Conservation (phyloP, 2,797 vertebrate genomes). For the Decapterus maruadsi region DNA sequence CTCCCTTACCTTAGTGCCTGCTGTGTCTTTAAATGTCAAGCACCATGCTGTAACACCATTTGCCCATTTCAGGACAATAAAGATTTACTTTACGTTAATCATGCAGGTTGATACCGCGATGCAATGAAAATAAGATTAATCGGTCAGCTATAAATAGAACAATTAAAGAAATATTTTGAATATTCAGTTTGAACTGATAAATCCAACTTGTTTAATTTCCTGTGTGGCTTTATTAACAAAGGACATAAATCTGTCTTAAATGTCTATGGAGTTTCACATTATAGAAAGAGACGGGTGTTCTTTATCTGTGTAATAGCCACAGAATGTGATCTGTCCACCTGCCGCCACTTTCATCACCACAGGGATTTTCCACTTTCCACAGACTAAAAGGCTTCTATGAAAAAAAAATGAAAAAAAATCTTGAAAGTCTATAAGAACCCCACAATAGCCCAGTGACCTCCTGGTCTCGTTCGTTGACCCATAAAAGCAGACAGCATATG, state of each 20-base stretch:
- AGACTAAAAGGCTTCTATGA: conserved; percentile 29
- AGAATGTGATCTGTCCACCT: conserved; percentile 25
- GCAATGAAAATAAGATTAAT: too few relatives aligned
- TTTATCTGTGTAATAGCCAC: conserved; percentile 31
- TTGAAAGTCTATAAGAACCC: conserved; percentile 12
- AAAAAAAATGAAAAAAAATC: conserved; percentile 41
- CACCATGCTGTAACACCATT: too few relatives aligned
- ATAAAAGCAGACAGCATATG: conserved; percentile 3
- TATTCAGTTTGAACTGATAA: too few relatives aligned
- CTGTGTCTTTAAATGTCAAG: too few relatives aligned
- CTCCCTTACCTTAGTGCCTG: too few relatives aligned
- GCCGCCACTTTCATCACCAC: conserved; percentile 22
- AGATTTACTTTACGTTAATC: too few relatives aligned
- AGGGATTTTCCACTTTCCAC: conserved; percentile 29
- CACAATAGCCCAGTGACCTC: conserved; percentile 29
- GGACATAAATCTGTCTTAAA: not conserved
- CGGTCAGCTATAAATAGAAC: too few relatives aligned
- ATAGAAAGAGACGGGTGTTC: conserved; percentile 4
- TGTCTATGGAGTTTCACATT: conserved; percentile 5
- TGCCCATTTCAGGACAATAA: too few relatives aligned
- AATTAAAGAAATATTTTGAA: too few relatives aligned
- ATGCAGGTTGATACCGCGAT: too few relatives aligned
- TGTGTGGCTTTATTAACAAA: not conserved
- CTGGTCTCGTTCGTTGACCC: conserved; percentile 57
- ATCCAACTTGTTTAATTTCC: not conserved